Base-by-base conservation (phyloP, 2,113 vertebrate species). In the Bungarus multicinctus region DNA sequence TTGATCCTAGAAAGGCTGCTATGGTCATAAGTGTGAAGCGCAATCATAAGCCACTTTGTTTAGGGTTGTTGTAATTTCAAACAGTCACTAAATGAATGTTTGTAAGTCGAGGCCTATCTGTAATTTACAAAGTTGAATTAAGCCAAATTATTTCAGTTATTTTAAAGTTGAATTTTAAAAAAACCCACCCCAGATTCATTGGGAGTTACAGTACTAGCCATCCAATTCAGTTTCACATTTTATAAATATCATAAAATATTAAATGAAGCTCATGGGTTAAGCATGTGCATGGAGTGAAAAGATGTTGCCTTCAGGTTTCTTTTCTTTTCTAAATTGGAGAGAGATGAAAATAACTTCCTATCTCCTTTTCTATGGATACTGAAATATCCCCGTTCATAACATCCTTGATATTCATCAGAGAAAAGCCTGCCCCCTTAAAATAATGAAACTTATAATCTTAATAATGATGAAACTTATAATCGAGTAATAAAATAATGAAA, bases 121-220 rank as follows among this genome's bases (percentile, higher is more conserved):
- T 2, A 12, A 18, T 3, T 94, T 52, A 45, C 23, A 92, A 94
- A 92, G 88, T 6, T 10, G 18, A 53, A 94, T 85, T 10, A 55
- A 93, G 93, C 92, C 55, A 2, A 57, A 23, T 89, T 91, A 93
- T 96, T 5, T 89, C 60, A 69, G 4, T n/a, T 74, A 74, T 74
- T 74, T 74, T 74, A 74, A 18, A 18, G 86, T 8, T 10, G 34
- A 43, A 94, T 85, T 10, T 52, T 91, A 94, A 0, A 57, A 23
- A 85, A 89, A 93, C 95, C 47, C 6, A 18, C 5, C 23, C 9
- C 88, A 91, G 90, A 95, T 87, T 85, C 27, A 96, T 89, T 74
- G 89, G 25, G 25, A 10, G 0, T 81, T 92, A n/a, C 27, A 64
- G 4, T n/a, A 69, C 30, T 50, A 5, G n/a, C 14, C 11, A 34